Percentiles rank a stretch among this genome's conserved stretches.
Conservation (phyloP, 2,113 vertebrate species). For the Orycteropus afer region DNA sequence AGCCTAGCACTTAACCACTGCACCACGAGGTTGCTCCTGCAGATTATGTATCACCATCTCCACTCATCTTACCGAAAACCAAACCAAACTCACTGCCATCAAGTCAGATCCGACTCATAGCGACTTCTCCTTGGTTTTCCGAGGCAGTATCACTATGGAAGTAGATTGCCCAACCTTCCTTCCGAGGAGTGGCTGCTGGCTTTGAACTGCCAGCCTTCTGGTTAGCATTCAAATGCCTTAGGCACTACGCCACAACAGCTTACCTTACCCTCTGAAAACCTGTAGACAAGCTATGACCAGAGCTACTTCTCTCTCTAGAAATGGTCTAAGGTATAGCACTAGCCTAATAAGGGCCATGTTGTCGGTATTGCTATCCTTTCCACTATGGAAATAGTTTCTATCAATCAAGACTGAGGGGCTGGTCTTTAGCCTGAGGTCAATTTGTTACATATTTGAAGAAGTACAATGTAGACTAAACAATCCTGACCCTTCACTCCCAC, state of each 20-base stretch:
- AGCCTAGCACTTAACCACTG: background rate
- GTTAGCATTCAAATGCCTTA: too few species aligned
- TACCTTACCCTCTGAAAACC: background rate
- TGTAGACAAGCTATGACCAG: background rate
- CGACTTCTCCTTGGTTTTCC: too few species aligned
- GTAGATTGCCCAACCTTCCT: too few species aligned
- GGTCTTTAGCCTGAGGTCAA: background rate
- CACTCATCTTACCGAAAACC: background rate
- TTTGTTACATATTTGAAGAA: slow-evolving; percentile 9
- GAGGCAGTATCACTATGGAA: too few species aligned
- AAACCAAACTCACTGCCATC: too few species aligned
- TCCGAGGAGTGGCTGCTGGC: too few species aligned
- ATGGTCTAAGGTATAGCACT: background rate
- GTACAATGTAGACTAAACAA: background rate
- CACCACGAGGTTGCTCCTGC: background rate
- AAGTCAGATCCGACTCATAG: too few species aligned
- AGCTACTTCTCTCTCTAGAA: background rate
- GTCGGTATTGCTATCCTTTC: background rate
- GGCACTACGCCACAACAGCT: too few species aligned
- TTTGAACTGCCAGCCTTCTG: too few species aligned
- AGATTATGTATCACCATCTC: background rate
- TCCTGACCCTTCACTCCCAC: background rate
- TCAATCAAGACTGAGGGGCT: background rate
- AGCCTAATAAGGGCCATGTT: background rate
- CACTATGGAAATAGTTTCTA: background rate